phyloP scores from a whole-genome alignment of 2,113 vertebrate species.

The Columba janthina region DNA sequence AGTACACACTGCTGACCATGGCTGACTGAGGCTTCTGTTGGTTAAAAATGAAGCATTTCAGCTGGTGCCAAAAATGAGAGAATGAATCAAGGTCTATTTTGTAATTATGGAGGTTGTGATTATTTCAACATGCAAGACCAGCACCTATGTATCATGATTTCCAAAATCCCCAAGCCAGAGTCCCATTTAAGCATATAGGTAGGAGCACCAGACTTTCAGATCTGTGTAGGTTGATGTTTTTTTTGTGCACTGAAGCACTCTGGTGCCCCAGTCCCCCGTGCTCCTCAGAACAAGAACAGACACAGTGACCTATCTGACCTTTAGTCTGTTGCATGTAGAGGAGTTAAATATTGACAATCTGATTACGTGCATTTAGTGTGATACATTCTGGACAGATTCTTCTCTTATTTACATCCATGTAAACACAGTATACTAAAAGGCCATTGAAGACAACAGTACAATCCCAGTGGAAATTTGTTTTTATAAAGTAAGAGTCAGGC shows the following conservation, averaged over 20 bases:
- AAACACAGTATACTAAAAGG: neutral
- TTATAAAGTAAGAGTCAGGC: neutral
- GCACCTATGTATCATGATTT: neutral
- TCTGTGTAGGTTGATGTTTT: neutral
- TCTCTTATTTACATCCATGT: neutral
- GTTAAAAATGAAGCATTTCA: neutral
- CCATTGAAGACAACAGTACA: neutral
- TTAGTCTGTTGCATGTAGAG: neutral
- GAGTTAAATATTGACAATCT: neutral
- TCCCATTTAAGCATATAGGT: neutral
- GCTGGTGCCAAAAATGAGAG: neutral
- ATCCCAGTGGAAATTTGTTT: neutral
- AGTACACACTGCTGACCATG: neutral
- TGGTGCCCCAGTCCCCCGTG: neutral
- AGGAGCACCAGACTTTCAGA: neutral
- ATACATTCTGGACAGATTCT: neutral
- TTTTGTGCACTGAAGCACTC: neutral
- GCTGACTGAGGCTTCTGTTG: neutral
- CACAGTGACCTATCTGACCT: neutral
- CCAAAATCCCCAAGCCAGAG: neutral
- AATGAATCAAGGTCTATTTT: neutral
- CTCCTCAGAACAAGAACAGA: neutral
- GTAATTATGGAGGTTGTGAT: neutral
- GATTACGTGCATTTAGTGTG: neutral
- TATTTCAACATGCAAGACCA: neutral